Conservation (phyloP, 37 sponge, comb jelly and placozoan species). For the Trichoplax adhaerens region DNA sequence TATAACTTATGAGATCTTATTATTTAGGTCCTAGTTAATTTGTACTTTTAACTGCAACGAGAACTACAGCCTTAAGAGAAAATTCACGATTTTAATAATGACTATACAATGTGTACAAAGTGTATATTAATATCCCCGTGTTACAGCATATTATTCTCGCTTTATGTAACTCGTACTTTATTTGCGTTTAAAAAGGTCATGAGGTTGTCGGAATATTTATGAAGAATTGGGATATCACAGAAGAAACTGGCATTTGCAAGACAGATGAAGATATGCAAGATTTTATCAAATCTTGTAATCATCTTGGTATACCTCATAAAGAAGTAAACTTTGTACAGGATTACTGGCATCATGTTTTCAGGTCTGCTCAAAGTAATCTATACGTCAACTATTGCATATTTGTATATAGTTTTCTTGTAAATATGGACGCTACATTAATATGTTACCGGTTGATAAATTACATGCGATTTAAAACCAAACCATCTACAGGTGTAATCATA, state of each 20-base stretch:
- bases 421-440: too few relatives aligned
- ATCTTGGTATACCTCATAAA: conserved; percentile 26
- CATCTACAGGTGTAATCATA: too few relatives aligned
- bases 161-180: background rate
- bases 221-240: conserved; percentile 75
- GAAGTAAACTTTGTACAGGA: conserved; percentile 52
- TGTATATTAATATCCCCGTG: background rate
- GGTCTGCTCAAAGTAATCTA: conserved; percentile 2
- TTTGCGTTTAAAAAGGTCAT: conserved; percentile 15
- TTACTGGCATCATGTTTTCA: conserved; percentile 83
- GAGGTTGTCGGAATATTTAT: conserved; percentile 50
- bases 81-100: too few relatives aligned
- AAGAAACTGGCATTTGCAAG: conserved; percentile 42
- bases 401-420: too few relatives aligned
- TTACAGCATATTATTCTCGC: background rate
- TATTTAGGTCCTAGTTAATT: too few relatives aligned
- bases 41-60: too few relatives aligned
- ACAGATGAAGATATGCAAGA: conserved; percentile 22
- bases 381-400: too few relatives aligned
- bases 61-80: too few relatives aligned
- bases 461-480: too few relatives aligned
- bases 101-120: too few relatives aligned
- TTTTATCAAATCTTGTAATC: conserved; percentile 35
- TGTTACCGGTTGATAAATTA: too few relatives aligned
- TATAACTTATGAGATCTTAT: too few relatives aligned